Conservation (phyloP, 30 jellyfish, hydroid and myxozoan species). For the Aurelia coerulea region DNA sequence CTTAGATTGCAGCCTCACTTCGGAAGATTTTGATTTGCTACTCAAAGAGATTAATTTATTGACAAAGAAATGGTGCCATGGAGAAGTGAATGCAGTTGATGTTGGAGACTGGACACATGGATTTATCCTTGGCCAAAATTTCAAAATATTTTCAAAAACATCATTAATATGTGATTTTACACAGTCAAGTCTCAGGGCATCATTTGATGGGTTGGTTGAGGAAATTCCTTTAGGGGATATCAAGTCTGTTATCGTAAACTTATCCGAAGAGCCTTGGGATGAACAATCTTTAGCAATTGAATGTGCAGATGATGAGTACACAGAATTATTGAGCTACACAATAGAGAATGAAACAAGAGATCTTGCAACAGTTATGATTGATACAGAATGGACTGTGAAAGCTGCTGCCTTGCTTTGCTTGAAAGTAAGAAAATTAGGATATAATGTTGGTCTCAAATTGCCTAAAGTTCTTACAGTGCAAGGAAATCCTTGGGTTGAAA, state of each 20-base stretch:
- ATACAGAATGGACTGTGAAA: slow-evolving; percentile 91
- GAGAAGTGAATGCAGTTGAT: slow-evolving; percentile 56
- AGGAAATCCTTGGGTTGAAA: slow-evolving; percentile 70
- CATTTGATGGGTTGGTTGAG: slow-evolving; percentile 31
- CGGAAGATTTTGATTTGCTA: slow-evolving; percentile 21
- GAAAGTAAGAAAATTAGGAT: slow-evolving; percentile 55
- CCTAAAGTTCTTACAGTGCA: slow-evolving; percentile 50
- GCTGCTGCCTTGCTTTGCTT: slow-evolving; percentile 84
- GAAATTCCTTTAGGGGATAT: slow-evolving; percentile 21
- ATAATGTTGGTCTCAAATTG: slow-evolving; percentile 42
- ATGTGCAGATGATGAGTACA: slow-evolving; percentile 9
- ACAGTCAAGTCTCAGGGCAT: background rate
- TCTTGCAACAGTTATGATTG: slow-evolving; percentile 73
- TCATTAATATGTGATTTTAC: background rate
- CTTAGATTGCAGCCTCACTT: slow-evolving; percentile 30
- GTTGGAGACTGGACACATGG: slow-evolving; percentile 52
- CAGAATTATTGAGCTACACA: slow-evolving; percentile 11
- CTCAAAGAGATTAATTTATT: background rate
- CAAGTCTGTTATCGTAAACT: slow-evolving; percentile 23
- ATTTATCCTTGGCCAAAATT: slow-evolving; percentile 1
- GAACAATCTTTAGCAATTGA: slow-evolving; percentile 50
- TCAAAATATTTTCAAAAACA: slow-evolving; percentile 31
- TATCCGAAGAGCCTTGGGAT: slow-evolving; percentile 86
- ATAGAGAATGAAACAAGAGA: slow-evolving; percentile 63
- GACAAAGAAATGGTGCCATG: background rate